A percentile compares a stretch with the other conserved stretches of the same genome.
Evolutionary conservation across 2,113 vertebrate species (phyloP).

Genomic region (Dendrocopos noguchii): DNA sequence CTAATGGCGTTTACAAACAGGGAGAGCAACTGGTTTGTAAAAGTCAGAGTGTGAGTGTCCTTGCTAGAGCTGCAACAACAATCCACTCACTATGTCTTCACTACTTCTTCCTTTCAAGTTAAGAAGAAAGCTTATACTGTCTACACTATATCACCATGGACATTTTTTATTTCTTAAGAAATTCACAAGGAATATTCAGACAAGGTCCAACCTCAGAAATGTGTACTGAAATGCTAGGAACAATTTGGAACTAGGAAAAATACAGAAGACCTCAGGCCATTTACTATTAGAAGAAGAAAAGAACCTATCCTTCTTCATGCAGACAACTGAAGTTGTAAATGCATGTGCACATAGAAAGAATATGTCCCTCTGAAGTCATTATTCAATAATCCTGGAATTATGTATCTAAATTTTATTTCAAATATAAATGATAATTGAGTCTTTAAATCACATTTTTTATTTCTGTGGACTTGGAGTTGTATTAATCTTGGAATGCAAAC

Average conservation of each 20-base stretch:
- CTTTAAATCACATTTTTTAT: constrained; percentile 3
- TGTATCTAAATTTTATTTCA: neutral
- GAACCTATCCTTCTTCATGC: neutral
- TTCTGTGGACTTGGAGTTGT: neutral
- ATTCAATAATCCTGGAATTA: neutral
- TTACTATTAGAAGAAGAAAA: neutral
- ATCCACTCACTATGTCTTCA: neutral
- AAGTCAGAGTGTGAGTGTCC: neutral
- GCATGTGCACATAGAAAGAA: neutral
- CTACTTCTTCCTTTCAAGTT: neutral
- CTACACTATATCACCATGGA: neutral
- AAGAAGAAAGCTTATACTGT: neutral
- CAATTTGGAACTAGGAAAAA: neutral
- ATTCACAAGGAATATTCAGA: neutral
- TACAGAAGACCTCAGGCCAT: neutral
- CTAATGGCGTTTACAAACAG: neutral
- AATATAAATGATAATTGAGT: neutral
- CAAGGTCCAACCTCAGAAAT: neutral
- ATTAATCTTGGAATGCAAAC: constrained; percentile 20
- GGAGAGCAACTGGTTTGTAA: neutral
- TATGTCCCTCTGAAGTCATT: neutral
- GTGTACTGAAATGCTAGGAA: neutral
- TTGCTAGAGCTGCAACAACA: rapidly evolving
- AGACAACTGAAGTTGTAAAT: neutral
- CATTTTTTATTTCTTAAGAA: neutral